Evolutionary conservation across 1,140 invertebrate genomes (phyloP), one percentile per base, ranked within the genome.

Genomic region (Nixonia krombeini): DNA sequence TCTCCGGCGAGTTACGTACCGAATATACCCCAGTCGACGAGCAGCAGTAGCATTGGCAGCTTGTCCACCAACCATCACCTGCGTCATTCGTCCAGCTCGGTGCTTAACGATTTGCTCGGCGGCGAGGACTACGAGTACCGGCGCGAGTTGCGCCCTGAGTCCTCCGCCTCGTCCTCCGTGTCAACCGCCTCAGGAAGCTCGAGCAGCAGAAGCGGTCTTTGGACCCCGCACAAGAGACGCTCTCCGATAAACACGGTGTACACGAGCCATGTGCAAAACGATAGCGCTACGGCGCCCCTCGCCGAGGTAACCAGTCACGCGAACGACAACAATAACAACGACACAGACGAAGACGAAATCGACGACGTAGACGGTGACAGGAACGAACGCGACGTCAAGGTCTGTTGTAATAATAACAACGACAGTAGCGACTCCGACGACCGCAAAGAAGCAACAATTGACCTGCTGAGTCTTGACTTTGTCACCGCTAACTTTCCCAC

Each of bases 1-100:
- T 90, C 88, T 0, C 88, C 89, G 5, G 78, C 86, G 3, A 87
- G 88, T 56, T 90, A 91, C 73, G 84, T 89, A 41, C 88, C 89
- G 5, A 84, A 87, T 17, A 86, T 87, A 3, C 84, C 87, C 45
- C 87, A 62, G 12, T 73, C 72, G 41, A 77, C 53, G 29, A 26
- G 35, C 18, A 31, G 41, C 56, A 40, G 45, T 18, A 15, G 25
- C 37, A 41, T 10, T 47, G 51, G 49, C 52, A 66, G n/a, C 38
- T 33, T 49, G 37, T 47, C 65, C 37, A 44, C 47, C 18, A 23
- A 15, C 26, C n/a, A n/a, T n/a, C n/a, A n/a, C n/a, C n/a, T n/a
- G n/a, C n/a, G n/a, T n/a, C n/a, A n/a, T n/a, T 50, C 46, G 26
- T 26, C 25, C 4, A 26, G 25, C 9, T 26, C 56, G 18, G 26